phyloP scores from a whole-genome alignment of 2,888 invertebrate genomes.

The Spisula solida region DNA sequence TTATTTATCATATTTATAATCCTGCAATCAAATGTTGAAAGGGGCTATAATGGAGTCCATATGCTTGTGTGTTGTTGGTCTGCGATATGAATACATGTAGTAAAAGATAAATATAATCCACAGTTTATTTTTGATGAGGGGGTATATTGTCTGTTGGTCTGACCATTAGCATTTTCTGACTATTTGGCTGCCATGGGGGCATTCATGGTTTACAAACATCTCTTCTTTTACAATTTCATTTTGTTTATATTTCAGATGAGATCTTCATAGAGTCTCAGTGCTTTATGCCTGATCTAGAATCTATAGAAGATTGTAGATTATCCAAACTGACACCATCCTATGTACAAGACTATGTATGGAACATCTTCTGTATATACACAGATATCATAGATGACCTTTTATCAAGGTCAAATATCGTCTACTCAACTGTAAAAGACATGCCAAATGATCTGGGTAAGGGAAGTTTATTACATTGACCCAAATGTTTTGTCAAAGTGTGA shows the following conservation, averaged over 20 bases:
- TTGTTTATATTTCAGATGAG: conserved; percentile 44
- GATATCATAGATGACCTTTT: conserved; percentile 78
- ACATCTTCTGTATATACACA: conserved; percentile 78
- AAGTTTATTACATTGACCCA: neutral
- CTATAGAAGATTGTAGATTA: conserved; percentile 56
- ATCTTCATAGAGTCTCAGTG: conserved; percentile 76
- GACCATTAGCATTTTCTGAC: no score
- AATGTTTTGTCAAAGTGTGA: no score
- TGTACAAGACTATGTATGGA: conserved; percentile 80
- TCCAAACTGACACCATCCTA: conserved; percentile 72
- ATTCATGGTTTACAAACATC: no score
- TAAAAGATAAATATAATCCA: no score
- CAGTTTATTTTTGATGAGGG: no score
- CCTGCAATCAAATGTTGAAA: no score
- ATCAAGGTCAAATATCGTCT: conserved; percentile 66
- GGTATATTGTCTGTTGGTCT: no score
- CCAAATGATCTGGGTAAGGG: conserved; percentile 72
- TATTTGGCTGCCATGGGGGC: no score
- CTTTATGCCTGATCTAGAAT: conserved; percentile 73
- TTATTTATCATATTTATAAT: no score
- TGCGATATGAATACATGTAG: no score
- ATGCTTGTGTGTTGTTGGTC: no score
- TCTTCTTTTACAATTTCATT: neutral
- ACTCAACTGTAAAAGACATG: conserved; percentile 66
- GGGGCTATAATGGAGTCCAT: no score